Percentiles rank a stretch among this genome's conserved stretches.
Evolutionary conservation across 2,797 vertebrate species (phyloP).

Genomic region (Loris lydekkerianus): DNA sequence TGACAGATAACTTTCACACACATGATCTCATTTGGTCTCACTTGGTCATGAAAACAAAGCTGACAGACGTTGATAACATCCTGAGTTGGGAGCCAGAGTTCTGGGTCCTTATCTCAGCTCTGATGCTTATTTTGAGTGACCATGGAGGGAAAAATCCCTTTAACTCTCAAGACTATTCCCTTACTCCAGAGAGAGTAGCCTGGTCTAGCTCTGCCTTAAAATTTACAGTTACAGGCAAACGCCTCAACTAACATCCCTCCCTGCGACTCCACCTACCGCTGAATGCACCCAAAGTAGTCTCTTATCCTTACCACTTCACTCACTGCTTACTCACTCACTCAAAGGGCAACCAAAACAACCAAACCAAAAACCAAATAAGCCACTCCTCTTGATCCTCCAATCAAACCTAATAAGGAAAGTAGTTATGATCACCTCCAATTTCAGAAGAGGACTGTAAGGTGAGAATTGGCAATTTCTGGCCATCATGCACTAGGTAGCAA

Average conservation of each 20-base stretch:
- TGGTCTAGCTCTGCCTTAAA: not conserved
- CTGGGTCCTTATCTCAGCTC: not conserved
- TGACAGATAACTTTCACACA: not conserved
- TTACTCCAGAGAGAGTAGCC: not conserved
- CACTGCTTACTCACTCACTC: not conserved
- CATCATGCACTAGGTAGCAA: not conserved
- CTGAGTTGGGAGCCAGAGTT: not conserved
- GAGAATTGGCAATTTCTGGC: not conserved
- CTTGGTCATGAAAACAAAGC: not conserved
- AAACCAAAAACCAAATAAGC: not conserved
- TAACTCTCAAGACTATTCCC: not conserved
- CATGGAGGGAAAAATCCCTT: not conserved
- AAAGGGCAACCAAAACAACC: not conserved
- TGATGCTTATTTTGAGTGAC: not conserved
- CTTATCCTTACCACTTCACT: no score
- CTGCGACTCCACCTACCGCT: not conserved
- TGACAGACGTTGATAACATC: not conserved
- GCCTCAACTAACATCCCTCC: not conserved
- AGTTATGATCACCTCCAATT: not conserved
- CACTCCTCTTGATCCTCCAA: slow-evolving; percentile 26
- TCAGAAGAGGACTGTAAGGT: not conserved
- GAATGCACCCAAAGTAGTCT: not conserved
- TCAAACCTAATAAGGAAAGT: not conserved
- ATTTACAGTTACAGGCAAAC: not conserved
- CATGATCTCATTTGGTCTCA: not conserved